Percentiles rank a stretch among this genome's conserved stretches.
Evolutionary conservation across 2,797 vertebrate genomes (phyloP).

Genomic region (Champsocephalus esox): DNA sequence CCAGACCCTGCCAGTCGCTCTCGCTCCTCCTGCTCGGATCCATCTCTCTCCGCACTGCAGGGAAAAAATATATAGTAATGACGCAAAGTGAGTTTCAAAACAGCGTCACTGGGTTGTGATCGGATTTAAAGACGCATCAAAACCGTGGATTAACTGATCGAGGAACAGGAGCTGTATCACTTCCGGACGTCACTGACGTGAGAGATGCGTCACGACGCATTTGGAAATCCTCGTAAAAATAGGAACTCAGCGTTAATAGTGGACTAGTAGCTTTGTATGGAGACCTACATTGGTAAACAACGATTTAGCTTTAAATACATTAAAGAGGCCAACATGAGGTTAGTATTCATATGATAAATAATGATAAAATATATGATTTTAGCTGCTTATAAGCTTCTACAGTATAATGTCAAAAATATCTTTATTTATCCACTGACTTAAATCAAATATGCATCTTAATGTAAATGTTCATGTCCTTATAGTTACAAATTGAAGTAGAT

Average conservation of each 20-base stretch:
- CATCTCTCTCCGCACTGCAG: constrained; percentile 74
- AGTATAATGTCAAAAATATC: too few relatives aligned
- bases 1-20: constrained; percentile 93
- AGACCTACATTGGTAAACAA: neutral
- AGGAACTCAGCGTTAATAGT: neutral
- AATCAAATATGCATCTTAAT: too few relatives aligned
- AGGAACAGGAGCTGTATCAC: constrained; percentile 43
- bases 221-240: constrained; percentile 38
- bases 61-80: neutral
- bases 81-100: constrained; percentile 5
- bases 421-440: too few relatives aligned
- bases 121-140: constrained; percentile 30
- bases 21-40: constrained; percentile 86
- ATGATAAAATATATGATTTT: neutral
- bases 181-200: constrained; percentile 60
- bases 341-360: neutral
- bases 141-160: constrained; percentile 42
- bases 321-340: neutral
- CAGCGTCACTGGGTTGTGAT: constrained; percentile 1
- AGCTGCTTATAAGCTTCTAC: too few relatives aligned
- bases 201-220: constrained; percentile 52
- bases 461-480: too few relatives aligned
- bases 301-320: neutral
- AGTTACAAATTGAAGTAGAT: too few relatives aligned
- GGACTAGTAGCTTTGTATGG: too few relatives aligned